phyloP scores from a whole-genome alignment of 2,113 vertebrate species.

The Colinus virginianus region DNA sequence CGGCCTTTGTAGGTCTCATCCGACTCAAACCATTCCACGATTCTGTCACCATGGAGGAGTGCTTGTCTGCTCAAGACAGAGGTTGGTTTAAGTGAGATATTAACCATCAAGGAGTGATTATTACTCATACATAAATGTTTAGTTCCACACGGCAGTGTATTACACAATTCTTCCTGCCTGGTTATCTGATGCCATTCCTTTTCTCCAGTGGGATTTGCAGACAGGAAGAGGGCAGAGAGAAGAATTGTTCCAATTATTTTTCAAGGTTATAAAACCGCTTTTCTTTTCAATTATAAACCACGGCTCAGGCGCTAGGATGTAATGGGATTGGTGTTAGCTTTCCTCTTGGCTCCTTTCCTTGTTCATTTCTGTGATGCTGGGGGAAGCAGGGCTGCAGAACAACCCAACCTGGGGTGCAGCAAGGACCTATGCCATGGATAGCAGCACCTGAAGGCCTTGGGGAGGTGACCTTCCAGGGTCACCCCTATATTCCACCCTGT shows the following conservation, averaged over 20 bases:
- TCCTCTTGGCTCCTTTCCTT: background rate
- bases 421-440: background rate
- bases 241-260: background rate
- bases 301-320: background rate
- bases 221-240: background rate
- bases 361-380: background rate
- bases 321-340: background rate
- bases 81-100: background rate
- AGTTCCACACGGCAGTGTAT: background rate
- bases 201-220: background rate
- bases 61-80: background rate
- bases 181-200: background rate
- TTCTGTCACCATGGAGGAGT: background rate
- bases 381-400: background rate
- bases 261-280: background rate
- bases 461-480: background rate
- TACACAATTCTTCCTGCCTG: background rate
- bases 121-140: background rate
- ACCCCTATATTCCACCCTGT: background rate
- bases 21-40: no score
- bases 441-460: background rate
- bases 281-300: constrained; percentile 9
- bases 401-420: no score
- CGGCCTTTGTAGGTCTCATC: no score
- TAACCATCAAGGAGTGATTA: background rate